Evolutionary conservation across 2,888 invertebrate genomes (phyloP), one percentile per base, ranked within the genome.

Genomic region (Drosophila nigricruria): DNA sequence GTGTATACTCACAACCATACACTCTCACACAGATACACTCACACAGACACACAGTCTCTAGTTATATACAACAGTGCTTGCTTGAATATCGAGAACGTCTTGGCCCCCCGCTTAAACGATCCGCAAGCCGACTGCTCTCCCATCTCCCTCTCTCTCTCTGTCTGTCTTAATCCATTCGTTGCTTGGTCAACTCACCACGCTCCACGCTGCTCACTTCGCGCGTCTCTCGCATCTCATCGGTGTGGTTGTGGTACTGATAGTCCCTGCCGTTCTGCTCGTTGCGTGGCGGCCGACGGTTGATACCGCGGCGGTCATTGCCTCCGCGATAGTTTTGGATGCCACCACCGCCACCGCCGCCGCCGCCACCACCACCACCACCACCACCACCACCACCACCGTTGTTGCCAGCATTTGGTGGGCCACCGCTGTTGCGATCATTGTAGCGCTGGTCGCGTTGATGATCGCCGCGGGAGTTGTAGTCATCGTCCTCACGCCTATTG

Each of bases 151-250:
- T 52, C n/a, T 27, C n/a, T 42, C 30, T 16, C 32, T 43, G 18
- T 43, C n/a, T 32, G 12, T 58, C 34, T 45, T 76, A 67, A 77
- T 69, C 49, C 62, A 53, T 61, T 63, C 36, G 42, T 34, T 18
- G 53, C 57, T 70, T 67, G 57, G 38, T 61, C 38, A 53, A 76
- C 72, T 80, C 81, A 92, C 93, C 93, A 84, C 93, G 90, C 81
- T 93, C 93, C 73, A 93, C 91, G 68, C 93, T 93, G 82, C 93
- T 93, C 79, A 92, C 82, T 84, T 93, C 93, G 53, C 92, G 92
- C 81, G 90, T 82, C 77, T 92, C 92, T 42, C 90, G 90, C 77
- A 90, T 89, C 75, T 92, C 92, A 65, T 92, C 92, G 71, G 85
- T 90, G 78, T 92, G 91, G 80, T 89, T 92, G 67, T 90, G 91